These are phyloP conservation scores for Spea multiplicata DNA, from an alignment of 2,113 vertebrate genomes.

Conservation along the genomic window DNA sequence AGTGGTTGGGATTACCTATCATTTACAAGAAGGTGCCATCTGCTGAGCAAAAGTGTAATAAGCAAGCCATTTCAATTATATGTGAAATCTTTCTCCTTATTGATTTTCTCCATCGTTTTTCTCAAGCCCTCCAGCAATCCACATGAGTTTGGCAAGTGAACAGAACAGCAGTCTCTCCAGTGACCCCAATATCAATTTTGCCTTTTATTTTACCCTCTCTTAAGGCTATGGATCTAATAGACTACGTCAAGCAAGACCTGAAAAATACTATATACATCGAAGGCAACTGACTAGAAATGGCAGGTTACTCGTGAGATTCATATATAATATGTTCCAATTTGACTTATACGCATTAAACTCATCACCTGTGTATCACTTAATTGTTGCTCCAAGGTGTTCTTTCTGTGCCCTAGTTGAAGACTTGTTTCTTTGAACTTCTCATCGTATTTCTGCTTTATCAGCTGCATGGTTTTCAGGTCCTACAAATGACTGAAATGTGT, in stretches of 20 bases:
- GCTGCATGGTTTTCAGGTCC: conserved; percentile 54
- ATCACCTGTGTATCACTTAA: conserved; percentile 57
- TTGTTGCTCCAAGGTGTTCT: conserved; percentile 30
- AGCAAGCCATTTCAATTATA: conserved; percentile 60
- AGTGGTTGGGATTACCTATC: conserved; percentile 55
- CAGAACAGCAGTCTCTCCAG: conserved; percentile 54
- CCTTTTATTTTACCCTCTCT: conserved; percentile 50
- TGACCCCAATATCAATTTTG: conserved; percentile 56
- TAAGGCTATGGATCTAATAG: conserved; percentile 47
- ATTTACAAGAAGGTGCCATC: conserved; percentile 72
- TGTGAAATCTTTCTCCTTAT: conserved; percentile 54
- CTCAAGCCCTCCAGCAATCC: conserved; percentile 53
- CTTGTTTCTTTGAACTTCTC: conserved; percentile 53
- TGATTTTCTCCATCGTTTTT: conserved; percentile 57
- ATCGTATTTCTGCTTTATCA: conserved; percentile 50
- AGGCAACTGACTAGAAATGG: conserved; percentile 50
- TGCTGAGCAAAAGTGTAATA: conserved; percentile 67
- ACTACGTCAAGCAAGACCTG: conserved; percentile 54
- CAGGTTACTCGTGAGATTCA: conserved; percentile 40
- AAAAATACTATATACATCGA: conserved; percentile 46
- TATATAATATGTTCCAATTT: conserved; percentile 28
- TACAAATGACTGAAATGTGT: conserved; percentile 49
- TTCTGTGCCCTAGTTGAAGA: conserved; percentile 52
- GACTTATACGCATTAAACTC: conserved; percentile 43
- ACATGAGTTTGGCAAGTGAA: conserved; percentile 53